Base-by-base conservation (phyloP, 2,888 invertebrate species). In the Endomychus coccineus region DNA sequence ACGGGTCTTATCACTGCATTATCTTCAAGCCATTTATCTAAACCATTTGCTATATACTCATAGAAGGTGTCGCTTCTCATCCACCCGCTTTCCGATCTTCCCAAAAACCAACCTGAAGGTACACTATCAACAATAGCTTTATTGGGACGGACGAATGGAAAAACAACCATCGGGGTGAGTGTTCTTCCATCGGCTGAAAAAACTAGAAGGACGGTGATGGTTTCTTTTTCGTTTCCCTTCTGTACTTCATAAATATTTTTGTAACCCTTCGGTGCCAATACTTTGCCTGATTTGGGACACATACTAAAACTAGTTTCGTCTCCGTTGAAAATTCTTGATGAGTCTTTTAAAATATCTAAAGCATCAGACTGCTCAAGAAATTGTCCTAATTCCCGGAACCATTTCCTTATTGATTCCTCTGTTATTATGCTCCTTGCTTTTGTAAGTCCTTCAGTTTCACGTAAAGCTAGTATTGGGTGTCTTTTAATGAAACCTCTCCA, bases 241-340 rank as follows among this genome's bases (percentile, higher is more conserved):
- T 42, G 35, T 2, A 38, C 27, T 12, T 21, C 11, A 19, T 39
- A 39, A 5, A 43, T 16, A 23, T 47, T 39, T 25, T 40, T 29
- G n/a, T 15, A 34, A n/a, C 43, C 46, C 16, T 27, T 45, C 10
- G 34, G 37, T 9, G 35, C 42, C 2, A 47, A 11, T 0, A 45
- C 42, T 27, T 40, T 43, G 11, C 37, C 39, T 6, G 40, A 16
- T 32, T 46, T 44, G 2, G 41, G 38, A 40, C 55, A 54, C 2
- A 61, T 35, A 33, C 43, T 45, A 40, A 62, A 61, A 21, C 53
- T 50, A 11, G 53, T 54, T 45, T 62, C 59, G 36, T 60, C 58
- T 11, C 51, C 56, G 40, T 61, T 59, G 32, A 55, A 59, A 24
- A 62, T 46, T 35, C 59, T 39, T 15, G 37, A 36, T 1, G 58